A percentile compares a stretch with the other conserved stretches of the same genome.
Conservation (phyloP, 2,113 vertebrate species). For the Antigone vipio region DNA sequence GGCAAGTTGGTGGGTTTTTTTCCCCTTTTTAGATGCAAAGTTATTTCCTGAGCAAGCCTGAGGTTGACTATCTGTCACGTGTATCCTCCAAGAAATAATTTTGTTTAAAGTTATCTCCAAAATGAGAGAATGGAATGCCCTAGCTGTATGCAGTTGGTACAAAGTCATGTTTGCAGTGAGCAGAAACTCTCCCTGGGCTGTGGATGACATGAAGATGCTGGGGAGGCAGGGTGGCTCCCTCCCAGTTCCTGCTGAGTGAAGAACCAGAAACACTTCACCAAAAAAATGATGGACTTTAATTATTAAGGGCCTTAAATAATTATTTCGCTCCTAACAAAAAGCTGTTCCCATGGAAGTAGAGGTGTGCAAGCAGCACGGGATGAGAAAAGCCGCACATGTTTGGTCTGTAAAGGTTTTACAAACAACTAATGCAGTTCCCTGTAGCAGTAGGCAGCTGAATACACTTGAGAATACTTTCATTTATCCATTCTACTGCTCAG, state of each 20-base stretch:
- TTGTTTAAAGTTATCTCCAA: neutral
- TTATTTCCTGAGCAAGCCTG: neutral
- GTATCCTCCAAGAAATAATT: neutral
- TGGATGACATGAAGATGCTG: neutral
- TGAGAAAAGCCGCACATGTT: neutral
- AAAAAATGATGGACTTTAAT: neutral
- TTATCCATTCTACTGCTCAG: neutral
- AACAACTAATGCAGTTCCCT: neutral
- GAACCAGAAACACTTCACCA: neutral
- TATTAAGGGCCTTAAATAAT: neutral
- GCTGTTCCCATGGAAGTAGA: neutral
- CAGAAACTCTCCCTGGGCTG: neutral
- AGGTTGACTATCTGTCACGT: neutral
- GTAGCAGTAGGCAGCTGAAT: neutral
- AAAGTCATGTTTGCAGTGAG: neutral
- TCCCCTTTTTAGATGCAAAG: neutral
- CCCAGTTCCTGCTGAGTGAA: neutral
- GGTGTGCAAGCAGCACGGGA: neutral
- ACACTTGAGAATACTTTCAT: neutral
- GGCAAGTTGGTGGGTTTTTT: neutral
- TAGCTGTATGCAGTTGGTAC: rapidly evolving
- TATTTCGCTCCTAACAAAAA: neutral
- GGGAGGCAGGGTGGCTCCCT: neutral
- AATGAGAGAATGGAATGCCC: neutral
- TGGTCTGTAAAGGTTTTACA: neutral